Percentiles rank a stretch among this genome's conserved stretches.
Conservation (phyloP, 2,888 invertebrate species). For the Chalcis sispes region DNA sequence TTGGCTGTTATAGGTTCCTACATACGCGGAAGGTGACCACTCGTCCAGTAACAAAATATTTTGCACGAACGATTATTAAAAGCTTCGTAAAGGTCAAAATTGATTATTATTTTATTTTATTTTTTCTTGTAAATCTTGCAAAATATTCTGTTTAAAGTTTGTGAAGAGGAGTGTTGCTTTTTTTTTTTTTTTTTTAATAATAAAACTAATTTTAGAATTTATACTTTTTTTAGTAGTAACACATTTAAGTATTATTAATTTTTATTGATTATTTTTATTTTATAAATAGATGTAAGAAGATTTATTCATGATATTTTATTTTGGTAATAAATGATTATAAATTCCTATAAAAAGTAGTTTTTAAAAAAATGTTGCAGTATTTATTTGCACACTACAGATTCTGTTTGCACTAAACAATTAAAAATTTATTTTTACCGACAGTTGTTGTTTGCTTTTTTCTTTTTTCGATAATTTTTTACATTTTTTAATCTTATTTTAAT, state of each 20-base stretch:
- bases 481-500: background rate
- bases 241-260: background rate
- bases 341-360: background rate
- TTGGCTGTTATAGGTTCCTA: constrained; percentile 70
- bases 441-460: too few relatives aligned
- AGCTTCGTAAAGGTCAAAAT: background rate
- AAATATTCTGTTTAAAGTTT: constrained; percentile 59
- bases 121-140: constrained; percentile 45
- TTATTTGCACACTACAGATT: too few relatives aligned
- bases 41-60: constrained; percentile 63
- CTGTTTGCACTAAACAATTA: too few relatives aligned
- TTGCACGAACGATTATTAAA: constrained; percentile 53
- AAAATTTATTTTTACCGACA: too few relatives aligned
- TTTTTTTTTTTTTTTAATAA: constrained; percentile 24
- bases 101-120: background rate
- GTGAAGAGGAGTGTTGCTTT: constrained; percentile 50
- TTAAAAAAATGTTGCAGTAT: background rate
- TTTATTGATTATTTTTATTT: constrained; percentile 19
- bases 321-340: too few relatives aligned
- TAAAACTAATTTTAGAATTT: constrained; percentile 47
- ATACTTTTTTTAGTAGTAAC: constrained; percentile 1
- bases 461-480: background rate
- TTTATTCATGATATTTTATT: constrained; percentile 18
- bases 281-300: constrained; percentile 25
- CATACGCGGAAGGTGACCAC: constrained; percentile 66